Conservation (phyloP, 2,113 vertebrate species). For the Gila orcuttii region DNA sequence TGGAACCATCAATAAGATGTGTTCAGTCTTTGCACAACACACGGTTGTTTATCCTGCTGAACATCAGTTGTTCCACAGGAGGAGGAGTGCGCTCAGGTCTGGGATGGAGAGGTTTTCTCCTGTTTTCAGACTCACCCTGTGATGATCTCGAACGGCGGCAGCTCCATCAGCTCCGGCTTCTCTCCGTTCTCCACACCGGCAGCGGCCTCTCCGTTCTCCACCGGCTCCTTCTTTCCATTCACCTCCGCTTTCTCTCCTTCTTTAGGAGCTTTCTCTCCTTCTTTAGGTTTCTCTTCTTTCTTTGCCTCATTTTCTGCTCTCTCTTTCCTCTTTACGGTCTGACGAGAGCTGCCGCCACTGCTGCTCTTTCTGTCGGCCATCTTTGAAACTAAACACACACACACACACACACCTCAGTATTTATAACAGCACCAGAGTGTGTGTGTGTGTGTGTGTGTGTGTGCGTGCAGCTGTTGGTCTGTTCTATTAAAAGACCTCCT, state of each 20-base stretch:
- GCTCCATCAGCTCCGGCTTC: conserved; percentile 71
- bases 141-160: conserved; percentile 91
- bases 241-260: conserved; percentile 24
- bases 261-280: conserved; percentile 21
- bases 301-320: conserved; percentile 33
- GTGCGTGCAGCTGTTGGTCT: conserved; percentile 13
- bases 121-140: conserved; percentile 79
- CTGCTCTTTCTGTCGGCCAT: conserved; percentile 47
- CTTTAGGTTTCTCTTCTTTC: conserved; percentile 29
- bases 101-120: too few species aligned
- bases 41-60: not conserved
- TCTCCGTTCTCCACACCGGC: not conserved
- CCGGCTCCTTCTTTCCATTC: not conserved
- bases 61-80: not conserved
- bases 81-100: too few species aligned
- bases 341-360: conserved; percentile 27
- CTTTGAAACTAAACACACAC: not conserved
- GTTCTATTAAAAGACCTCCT: conserved; percentile 38
- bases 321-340: conserved; percentile 32
- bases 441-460: conserved; percentile 20
- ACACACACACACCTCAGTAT: conserved; percentile 29
- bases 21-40: not conserved
- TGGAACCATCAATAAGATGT: not conserved
- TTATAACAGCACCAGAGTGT: conserved; percentile 39
- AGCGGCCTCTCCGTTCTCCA: not conserved